Base-by-base conservation (phyloP, 2,888 invertebrate species). In the Cheiracanthium punctorium region DNA sequence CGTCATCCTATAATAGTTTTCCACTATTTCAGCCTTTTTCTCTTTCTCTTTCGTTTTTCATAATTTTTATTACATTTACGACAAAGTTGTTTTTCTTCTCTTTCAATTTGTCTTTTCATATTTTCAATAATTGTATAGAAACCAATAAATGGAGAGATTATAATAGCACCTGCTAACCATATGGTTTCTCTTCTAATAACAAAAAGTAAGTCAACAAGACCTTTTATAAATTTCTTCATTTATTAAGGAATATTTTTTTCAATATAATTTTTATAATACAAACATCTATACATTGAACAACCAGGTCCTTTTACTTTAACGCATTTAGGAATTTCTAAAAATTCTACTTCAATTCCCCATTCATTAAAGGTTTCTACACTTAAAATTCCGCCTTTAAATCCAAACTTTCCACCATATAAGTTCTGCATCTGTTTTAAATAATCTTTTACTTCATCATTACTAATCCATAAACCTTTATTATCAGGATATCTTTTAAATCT, bases 401-500 rank as follows among this genome's bases (percentile, higher is more conserved):
- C 65, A 65, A 65, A 65, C 28, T 20, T 28, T 10, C 65, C 65
- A 24, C 65, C 65, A 65, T 65, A 65, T 28, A 65, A 24, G 1
- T 28, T 12, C 14, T 65, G 28, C 5, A 65, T 10, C 20, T 65
- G 20, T 5, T 65, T 1, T 28, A 65, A 24, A 65, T 65, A 65
- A 7, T 28, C 12, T 65, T 65, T 65, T 24, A 65, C 65, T 24
- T 65, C 65, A 28, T 28, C 28, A 65, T 65, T 28, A 65, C 65
- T 65, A 24, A 65, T 65, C 65, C 65, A 65, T 20, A 65, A 28
- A 20, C 28, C 4, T 28, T 65, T 65, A 28, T 65, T 65, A 65
- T 65, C 28, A 12, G 65, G 65, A 65, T 12, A 24, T 28, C 65
- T 65, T 65, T 65, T 65, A 28, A 65, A 65, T 65, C 65, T 65